Evolutionary conservation across 2,888 invertebrate species (phyloP).

Genomic region (Caenorhabditis sp.): DNA sequence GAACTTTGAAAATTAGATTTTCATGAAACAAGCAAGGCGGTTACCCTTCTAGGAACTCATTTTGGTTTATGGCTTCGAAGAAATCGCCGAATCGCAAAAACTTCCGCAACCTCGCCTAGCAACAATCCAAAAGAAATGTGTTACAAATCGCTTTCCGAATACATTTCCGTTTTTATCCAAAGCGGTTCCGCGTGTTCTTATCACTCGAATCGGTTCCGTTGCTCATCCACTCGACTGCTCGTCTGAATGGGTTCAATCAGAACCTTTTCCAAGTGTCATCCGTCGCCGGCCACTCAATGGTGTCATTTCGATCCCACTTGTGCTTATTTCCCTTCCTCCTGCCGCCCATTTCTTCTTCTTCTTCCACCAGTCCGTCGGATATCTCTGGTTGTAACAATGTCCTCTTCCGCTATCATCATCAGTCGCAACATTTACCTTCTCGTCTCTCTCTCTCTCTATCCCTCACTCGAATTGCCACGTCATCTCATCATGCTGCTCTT

Average conservation of each 20-base stretch:
- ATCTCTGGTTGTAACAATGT: conserved; percentile 32
- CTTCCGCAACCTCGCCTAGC: too few relatives aligned
- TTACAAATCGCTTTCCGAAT: too few relatives aligned
- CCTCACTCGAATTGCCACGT: conserved; percentile 17
- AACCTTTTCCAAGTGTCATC: conserved; percentile 41
- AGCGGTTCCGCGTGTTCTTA: not conserved
- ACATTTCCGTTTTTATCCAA: not conserved
- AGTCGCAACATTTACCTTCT: conserved; percentile 39
- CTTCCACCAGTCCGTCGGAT: not conserved
- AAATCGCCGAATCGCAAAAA: too few relatives aligned
- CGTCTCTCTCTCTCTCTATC: conserved; percentile 39
- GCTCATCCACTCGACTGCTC: not conserved
- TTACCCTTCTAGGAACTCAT: too few relatives aligned
- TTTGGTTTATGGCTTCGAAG: too few relatives aligned
- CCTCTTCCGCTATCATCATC: not conserved
- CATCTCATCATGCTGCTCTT: conserved; percentile 12
- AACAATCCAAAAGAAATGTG: too few relatives aligned
- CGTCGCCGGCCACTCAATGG: conserved; percentile 41
- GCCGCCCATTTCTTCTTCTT: conserved; percentile 1
- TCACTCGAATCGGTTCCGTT: not conserved
- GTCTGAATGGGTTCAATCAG: conserved; percentile 45
- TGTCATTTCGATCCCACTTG: conserved; percentile 46
- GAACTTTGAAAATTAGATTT: too few relatives aligned
- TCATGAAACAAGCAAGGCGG: too few relatives aligned
- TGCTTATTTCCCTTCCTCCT: conserved; percentile 14